Evolutionary conservation across 1,140 invertebrate species (phyloP).

Genomic region (Cylas formicarius): DNA sequence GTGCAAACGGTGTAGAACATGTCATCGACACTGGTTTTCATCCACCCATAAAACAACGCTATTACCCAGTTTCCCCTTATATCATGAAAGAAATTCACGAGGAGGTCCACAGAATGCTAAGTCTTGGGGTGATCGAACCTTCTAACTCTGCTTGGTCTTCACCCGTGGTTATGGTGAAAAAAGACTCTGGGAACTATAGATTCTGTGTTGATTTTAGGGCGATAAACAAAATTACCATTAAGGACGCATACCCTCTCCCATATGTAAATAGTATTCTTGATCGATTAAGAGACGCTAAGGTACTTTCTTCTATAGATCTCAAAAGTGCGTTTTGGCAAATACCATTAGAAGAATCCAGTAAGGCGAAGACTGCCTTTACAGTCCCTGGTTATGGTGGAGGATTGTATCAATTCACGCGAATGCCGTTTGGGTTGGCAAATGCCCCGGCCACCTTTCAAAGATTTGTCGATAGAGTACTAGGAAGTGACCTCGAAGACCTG

Average conservation of each 20-base stretch:
- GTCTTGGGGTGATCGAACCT: constrained; percentile 14
- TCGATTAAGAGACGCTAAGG: constrained; percentile 30
- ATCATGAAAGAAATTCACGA: constrained; percentile 18
- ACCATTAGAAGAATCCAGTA: constrained; percentile 21
- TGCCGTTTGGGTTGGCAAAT: constrained; percentile 41
- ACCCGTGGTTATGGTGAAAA: constrained; percentile 24
- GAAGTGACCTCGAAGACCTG: constrained; percentile 30
- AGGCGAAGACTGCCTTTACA: constrained; percentile 41
- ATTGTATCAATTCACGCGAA: constrained; percentile 35
- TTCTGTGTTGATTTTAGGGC: constrained; percentile 39
- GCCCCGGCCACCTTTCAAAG: constrained; percentile 39
- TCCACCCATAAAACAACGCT: constrained; percentile 13
- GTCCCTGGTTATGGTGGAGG: constrained; percentile 35
- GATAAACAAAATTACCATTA: constrained; percentile 37
- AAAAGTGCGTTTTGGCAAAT: constrained; percentile 39
- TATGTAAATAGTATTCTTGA: constrained; percentile 30
- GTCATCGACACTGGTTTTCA: constrained; percentile 19
- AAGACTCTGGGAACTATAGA: constrained; percentile 21
- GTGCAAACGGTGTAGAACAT: too few relatives aligned
- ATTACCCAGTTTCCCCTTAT: constrained; percentile 19
- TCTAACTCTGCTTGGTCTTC: constrained; percentile 17
- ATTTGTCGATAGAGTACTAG: constrained; percentile 38
- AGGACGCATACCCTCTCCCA: constrained; percentile 33
- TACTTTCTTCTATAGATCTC: constrained; percentile 36
- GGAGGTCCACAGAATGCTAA: constrained; percentile 22